These are phyloP conservation scores for Hemibagrus wyckioides DNA, from an alignment of 2,113 vertebrate genomes.

Conservation along the genomic window DNA sequence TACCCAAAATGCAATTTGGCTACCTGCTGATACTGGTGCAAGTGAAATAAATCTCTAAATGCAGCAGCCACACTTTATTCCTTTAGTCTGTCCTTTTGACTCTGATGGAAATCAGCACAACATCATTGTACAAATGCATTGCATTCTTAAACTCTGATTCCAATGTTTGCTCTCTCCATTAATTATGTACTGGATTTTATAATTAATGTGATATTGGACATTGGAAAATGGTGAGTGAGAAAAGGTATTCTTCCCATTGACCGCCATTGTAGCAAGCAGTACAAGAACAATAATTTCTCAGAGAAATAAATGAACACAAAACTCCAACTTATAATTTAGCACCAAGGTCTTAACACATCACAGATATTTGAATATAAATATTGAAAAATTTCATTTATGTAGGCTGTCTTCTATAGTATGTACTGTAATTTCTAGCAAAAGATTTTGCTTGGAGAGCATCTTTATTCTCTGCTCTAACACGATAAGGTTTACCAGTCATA, in stretches of 20 bases:
- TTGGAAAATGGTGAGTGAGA: not conserved
- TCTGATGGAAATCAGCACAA: not conserved
- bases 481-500: too few species aligned
- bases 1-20: not conserved
- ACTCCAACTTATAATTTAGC: too few species aligned
- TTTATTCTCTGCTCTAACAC: too few species aligned
- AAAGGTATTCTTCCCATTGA: not conserved
- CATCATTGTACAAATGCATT: not conserved
- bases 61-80: not conserved
- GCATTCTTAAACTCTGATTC: not conserved
- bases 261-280: too few species aligned
- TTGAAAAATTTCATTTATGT: too few species aligned
- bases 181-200: not conserved
- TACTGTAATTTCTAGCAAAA: too few species aligned
- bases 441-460: too few species aligned
- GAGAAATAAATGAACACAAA: too few species aligned
- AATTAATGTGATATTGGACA: not conserved
- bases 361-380: too few species aligned
- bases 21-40: not conserved
- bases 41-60: not conserved
- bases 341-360: too few species aligned
- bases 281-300: too few species aligned
- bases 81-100: not conserved
- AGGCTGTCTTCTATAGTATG: too few species aligned
- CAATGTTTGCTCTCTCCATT: not conserved